Percentiles rank a stretch among this genome's conserved stretches.
Evolutionary conservation across 2,113 vertebrate genomes (phyloP).

Genomic region (Dolichotis patagonum): DNA sequence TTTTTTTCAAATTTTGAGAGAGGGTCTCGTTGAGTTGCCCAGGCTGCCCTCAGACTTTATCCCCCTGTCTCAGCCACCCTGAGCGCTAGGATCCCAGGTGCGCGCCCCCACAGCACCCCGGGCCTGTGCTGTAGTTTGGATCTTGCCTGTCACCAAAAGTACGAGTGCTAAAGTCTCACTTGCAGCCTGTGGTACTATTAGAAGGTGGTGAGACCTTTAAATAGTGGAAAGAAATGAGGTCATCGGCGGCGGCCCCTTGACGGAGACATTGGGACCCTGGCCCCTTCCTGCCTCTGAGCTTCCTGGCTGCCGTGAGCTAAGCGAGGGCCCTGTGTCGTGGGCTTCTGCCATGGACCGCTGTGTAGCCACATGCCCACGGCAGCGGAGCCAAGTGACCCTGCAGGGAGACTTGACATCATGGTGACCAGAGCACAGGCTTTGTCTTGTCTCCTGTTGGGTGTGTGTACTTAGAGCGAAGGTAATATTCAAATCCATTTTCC

Average conservation of each 20-base stretch:
- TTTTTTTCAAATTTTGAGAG: background rate
- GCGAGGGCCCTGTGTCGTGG: background rate
- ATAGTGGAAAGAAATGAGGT: background rate
- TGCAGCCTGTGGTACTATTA: background rate
- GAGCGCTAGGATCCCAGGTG: background rate
- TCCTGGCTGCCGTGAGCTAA: background rate
- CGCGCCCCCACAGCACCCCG: background rate
- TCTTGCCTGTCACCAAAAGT: background rate
- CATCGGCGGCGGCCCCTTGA: background rate
- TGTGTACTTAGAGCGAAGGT: background rate
- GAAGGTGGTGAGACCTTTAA: background rate
- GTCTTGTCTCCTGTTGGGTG: constrained; percentile 51
- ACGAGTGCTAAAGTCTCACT: background rate
- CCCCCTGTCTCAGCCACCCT: background rate
- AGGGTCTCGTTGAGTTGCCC: background rate
- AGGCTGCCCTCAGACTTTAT: background rate
- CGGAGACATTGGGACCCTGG: background rate
- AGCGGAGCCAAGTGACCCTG: background rate
- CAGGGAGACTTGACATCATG: background rate
- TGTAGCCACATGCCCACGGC: background rate
- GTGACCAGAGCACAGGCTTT: constrained; percentile 22
- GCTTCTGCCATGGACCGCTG: background rate
- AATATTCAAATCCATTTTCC: background rate
- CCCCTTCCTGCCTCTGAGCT: background rate
- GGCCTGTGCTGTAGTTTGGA: background rate